These are phyloP conservation scores for Spodoptera littoralis DNA, from an alignment of 2,888 invertebrate genomes.

Conservation along the genomic window DNA sequence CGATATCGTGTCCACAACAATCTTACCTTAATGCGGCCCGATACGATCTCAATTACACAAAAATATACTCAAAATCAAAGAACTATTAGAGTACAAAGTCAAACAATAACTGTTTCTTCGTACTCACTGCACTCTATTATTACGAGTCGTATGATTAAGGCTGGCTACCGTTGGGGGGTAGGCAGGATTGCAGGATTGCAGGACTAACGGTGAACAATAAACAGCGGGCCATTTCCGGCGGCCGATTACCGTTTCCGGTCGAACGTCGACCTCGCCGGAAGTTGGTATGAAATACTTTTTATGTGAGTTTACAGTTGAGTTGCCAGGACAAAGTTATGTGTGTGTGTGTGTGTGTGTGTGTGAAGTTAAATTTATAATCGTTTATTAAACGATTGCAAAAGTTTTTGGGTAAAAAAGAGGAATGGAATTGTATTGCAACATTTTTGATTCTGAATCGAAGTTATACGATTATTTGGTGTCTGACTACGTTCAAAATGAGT, in stretches of 20 bases:
- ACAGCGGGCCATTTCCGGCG: slow-evolving; percentile 63
- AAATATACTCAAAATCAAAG: slow-evolving; percentile 15
- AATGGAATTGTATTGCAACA: too few species aligned
- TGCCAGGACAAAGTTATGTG: slow-evolving; percentile 32
- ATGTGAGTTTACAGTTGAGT: slow-evolving; percentile 53
- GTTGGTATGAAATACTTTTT: slow-evolving; percentile 61
- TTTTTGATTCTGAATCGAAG: too few species aligned
- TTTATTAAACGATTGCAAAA: too few species aligned
- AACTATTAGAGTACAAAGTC: slow-evolving; percentile 22
- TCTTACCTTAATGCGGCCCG: neutral
- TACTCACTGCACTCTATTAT: slow-evolving; percentile 33
- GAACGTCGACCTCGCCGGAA: slow-evolving; percentile 60
- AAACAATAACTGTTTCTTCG: slow-evolving; percentile 28
- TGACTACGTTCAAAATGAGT: too few species aligned
- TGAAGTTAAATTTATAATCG: too few species aligned
- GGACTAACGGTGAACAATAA: slow-evolving; percentile 62
- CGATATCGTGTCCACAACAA: too few species aligned
- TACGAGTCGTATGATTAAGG: slow-evolving; percentile 33
- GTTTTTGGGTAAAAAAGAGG: too few species aligned
- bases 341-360: neutral
- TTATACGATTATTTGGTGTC: too few species aligned
- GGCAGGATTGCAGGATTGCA: slow-evolving; percentile 48
- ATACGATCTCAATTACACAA: slow-evolving; percentile 12
- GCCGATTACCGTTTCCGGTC: slow-evolving; percentile 68
- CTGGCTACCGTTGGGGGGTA: slow-evolving; percentile 23